A percentile compares a stretch with the other conserved stretches of the same genome.
Evolutionary conservation across 2,888 invertebrate species (phyloP).

Genomic region (Agriotes lineatus): DNA sequence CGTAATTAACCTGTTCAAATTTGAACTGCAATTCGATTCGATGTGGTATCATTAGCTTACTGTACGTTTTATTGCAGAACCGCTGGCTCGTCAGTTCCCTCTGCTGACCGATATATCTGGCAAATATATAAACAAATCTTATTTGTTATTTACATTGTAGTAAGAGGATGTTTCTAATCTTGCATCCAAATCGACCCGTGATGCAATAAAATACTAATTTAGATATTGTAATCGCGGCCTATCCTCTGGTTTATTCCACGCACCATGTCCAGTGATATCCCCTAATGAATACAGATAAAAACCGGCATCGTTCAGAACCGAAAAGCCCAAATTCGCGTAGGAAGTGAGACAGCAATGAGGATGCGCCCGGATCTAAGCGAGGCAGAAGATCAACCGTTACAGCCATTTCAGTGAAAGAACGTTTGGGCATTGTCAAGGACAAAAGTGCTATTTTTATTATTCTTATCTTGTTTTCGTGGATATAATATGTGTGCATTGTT

Average conservation of each 20-base stretch:
- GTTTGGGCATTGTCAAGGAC: slow-evolving; percentile 20
- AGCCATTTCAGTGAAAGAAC: neutral
- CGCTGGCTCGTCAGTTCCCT: neutral
- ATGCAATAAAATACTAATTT: slow-evolving; percentile 16
- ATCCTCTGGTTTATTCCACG: slow-evolving; percentile 10
- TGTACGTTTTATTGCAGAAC: neutral
- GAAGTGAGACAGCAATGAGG: neutral
- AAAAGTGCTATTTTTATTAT: slow-evolving; percentile 23
- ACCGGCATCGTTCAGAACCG: neutral
- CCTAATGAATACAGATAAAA: slow-evolving; percentile 13
- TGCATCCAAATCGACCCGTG: neutral
- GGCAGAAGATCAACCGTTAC: neutral
- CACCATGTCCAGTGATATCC: neutral
- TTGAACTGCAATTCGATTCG: slow-evolving; percentile 12
- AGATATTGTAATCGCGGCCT: slow-evolving; percentile 1
- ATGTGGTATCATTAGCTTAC: slow-evolving; percentile 9
- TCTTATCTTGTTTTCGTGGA: slow-evolving; percentile 27
- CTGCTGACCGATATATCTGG: slow-evolving; percentile 4
- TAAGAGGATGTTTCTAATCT: neutral
- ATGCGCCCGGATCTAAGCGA: neutral
- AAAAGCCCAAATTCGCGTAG: neutral
- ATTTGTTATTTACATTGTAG: neutral
- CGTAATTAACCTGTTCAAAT: slow-evolving; percentile 14
- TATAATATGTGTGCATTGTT: slow-evolving; percentile 8
- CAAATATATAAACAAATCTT: slow-evolving; percentile 13